These are phyloP conservation scores for Callinectes sapidus DNA, from an alignment of 2,888 invertebrate genomes.

Conservation along the genomic window DNA sequence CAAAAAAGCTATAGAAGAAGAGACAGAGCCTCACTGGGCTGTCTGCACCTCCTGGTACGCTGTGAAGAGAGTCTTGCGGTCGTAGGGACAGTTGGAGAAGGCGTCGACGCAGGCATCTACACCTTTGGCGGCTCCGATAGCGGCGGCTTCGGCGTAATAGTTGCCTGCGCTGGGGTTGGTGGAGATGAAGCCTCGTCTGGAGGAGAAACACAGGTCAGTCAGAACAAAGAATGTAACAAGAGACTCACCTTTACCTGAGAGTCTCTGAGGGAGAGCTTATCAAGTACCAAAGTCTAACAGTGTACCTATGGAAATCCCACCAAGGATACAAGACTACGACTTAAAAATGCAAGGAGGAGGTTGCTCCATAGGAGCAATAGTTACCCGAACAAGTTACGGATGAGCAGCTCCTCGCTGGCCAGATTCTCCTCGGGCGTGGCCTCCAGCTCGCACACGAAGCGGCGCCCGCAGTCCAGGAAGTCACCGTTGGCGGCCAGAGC, in stretches of 20 bases:
- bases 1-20: neutral
- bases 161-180: constrained; percentile 44
- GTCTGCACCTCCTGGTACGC: constrained; percentile 48
- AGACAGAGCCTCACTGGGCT: constrained; percentile 12
- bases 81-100: constrained; percentile 58
- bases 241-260: neutral
- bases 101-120: constrained; percentile 40
- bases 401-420: constrained; percentile 47
- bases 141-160: constrained; percentile 47
- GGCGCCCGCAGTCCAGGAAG: constrained; percentile 57
- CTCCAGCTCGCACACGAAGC: constrained; percentile 55
- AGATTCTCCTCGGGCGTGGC: constrained; percentile 47
- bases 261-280: neutral
- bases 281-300: neutral
- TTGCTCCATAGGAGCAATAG: no score
- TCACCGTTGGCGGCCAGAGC: constrained; percentile 53
- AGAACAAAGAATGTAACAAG: neutral
- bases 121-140: constrained; percentile 33
- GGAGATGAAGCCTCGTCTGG: constrained; percentile 30
- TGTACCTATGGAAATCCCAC: neutral
- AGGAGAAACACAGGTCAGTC: neutral
- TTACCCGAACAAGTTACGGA: constrained; percentile 52
- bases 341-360: neutral
- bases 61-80: constrained; percentile 50
- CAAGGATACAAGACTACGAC: neutral